phyloP scores from a whole-genome alignment of 2,888 invertebrate species.

The Pardosa pseudoannulata region DNA sequence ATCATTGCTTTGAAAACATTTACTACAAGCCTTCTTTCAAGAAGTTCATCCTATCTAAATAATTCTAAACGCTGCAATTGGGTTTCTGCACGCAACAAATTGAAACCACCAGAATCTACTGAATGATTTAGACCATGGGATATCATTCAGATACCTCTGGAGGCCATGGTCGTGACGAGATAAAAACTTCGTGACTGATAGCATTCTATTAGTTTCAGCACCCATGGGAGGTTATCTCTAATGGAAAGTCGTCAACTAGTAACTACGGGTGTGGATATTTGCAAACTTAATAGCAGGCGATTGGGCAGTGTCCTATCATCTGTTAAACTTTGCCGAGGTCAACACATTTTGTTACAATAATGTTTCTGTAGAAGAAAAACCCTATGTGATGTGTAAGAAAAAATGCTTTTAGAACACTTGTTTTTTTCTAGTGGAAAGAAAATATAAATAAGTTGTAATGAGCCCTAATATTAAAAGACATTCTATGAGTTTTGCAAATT shows the following conservation, averaged over 20 bases:
- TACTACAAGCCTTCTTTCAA: slow-evolving; percentile 12
- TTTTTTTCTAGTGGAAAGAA: too few relatives aligned
- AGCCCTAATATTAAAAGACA: too few relatives aligned
- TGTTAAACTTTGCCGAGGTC: too few relatives aligned
- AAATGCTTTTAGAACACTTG: too few relatives aligned
- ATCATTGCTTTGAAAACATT: slow-evolving; percentile 15
- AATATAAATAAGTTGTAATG: too few relatives aligned
- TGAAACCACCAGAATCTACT: neutral
- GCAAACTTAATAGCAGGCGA: neutral
- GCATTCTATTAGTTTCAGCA: slow-evolving; percentile 28
- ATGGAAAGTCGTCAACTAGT: slow-evolving; percentile 6
- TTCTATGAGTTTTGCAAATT: too few relatives aligned
- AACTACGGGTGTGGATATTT: neutral
- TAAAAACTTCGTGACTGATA: slow-evolving; percentile 33
- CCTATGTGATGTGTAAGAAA: too few relatives aligned
- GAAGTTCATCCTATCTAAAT: neutral
- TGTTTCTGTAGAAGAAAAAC: too few relatives aligned
- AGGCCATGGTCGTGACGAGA: slow-evolving; percentile 42
- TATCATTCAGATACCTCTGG: slow-evolving; percentile 12
- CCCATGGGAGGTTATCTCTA: slow-evolving; percentile 26
- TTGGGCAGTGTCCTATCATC: neutral
- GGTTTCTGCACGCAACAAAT: slow-evolving; percentile 35
- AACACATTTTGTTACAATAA: too few relatives aligned
- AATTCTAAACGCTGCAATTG: slow-evolving; percentile 10
- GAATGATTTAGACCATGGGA: slow-evolving; percentile 9